These are phyloP conservation scores for Auanema freiburgensis DNA, from an alignment of 2,888 invertebrate genomes.

Conservation along the genomic window DNA sequence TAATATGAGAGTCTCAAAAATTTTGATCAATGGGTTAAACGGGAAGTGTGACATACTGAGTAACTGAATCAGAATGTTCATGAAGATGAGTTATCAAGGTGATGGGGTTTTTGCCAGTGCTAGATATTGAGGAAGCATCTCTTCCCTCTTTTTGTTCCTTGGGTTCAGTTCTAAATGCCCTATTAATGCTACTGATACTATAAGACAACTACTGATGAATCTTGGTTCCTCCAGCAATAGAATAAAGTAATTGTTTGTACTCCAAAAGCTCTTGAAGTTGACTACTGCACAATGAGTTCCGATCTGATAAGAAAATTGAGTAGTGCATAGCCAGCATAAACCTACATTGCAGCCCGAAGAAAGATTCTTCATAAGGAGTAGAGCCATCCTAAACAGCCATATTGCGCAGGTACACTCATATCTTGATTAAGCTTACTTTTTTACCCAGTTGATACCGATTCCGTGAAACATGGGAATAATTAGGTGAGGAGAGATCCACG, in stretches of 20 bases:
- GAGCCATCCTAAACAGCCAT: no score
- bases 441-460: not conserved
- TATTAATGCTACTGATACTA: no score
- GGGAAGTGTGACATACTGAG: constrained; percentile 31
- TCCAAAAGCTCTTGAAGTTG: constrained; percentile 12
- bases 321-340: no score
- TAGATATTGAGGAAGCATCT: constrained; percentile 11
- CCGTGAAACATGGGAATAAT: constrained; percentile 4
- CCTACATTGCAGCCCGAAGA: no score
- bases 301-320: constrained; percentile 4
- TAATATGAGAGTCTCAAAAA: no score
- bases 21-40: no score
- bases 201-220: not conserved
- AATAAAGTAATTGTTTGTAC: constrained; percentile 14
- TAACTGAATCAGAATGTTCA: constrained; percentile 48
- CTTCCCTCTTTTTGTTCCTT: constrained; percentile 14
- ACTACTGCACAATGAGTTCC: constrained; percentile 6
- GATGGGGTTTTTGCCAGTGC: constrained; percentile 13
- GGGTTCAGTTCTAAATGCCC: not conserved
- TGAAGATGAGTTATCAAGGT: constrained; percentile 50
- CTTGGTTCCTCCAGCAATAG: constrained; percentile 9
- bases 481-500: constrained; percentile 31
- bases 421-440: no score
- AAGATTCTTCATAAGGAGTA: no score
- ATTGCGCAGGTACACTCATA: no score